phyloP scores from a whole-genome alignment of 1,140 invertebrate species.

The Solenopsis invicta region DNA sequence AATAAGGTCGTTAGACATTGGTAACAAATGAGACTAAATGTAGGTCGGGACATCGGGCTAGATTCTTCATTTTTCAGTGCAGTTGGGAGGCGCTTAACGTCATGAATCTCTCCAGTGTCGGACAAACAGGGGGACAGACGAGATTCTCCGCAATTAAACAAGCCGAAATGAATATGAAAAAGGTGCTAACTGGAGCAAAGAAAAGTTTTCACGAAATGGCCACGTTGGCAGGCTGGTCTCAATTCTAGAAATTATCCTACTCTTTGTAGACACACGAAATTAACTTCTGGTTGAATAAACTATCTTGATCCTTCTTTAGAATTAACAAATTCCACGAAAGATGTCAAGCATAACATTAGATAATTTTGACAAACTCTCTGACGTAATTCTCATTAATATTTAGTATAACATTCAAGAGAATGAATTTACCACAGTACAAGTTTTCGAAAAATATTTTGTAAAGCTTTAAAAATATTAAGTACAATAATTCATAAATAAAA shows the following conservation, averaged over 20 bases:
- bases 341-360: background rate
- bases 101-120: constrained; percentile 56
- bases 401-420: constrained; percentile 5
- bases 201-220: constrained; percentile 40
- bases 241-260: constrained; percentile 46
- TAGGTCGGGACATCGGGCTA: constrained; percentile 37
- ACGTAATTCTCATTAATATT: constrained; percentile 25
- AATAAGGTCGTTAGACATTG: constrained; percentile 39
- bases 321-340: constrained; percentile 26
- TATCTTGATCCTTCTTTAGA: constrained; percentile 10
- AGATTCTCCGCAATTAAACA: constrained; percentile 61
- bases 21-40: constrained; percentile 59
- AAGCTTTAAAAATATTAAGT: background rate
- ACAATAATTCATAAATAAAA: background rate
- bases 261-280: constrained; percentile 38
- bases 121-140: constrained; percentile 55
- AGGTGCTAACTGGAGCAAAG: constrained; percentile 52
- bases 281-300: constrained; percentile 37
- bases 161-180: constrained; percentile 63
- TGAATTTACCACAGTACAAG: background rate
- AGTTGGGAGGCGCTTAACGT: constrained; percentile 52
- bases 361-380: constrained; percentile 15
- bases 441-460: constrained; percentile 9
- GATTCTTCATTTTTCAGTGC: constrained; percentile 59
- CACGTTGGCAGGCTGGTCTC: constrained; percentile 23